Percentiles rank a stretch among this genome's conserved stretches.
Conservation (phyloP, 2,797 vertebrate species). For the Amblyraja radiata region DNA sequence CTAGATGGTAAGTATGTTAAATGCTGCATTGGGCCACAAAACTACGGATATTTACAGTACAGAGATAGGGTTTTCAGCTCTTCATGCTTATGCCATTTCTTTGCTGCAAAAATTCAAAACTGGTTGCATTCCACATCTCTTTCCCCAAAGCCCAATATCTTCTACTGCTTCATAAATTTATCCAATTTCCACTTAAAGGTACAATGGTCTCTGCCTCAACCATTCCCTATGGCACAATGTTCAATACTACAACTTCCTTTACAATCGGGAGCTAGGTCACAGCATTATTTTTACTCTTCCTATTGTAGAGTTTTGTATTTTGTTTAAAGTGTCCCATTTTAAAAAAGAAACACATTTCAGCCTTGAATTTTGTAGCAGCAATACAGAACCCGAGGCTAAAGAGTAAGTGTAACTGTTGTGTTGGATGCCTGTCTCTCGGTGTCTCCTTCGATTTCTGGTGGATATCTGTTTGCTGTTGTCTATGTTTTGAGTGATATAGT, state of each 20-base stretch:
- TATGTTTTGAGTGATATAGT: not conserved
- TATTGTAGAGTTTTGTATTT: not conserved
- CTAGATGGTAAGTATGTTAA: not conserved
- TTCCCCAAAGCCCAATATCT: not conserved
- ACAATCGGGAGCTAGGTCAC: not conserved
- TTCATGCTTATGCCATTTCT: not conserved
- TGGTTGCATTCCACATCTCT: not conserved
- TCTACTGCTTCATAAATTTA: not conserved
- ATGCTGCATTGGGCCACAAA: not conserved
- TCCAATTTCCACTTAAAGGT: not conserved
- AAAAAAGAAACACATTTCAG: not conserved
- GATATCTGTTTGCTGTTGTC: not conserved
- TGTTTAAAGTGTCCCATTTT: not conserved
- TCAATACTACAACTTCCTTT: not conserved
- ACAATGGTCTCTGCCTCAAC: not conserved
- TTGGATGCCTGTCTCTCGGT: not conserved
- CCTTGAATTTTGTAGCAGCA: not conserved
- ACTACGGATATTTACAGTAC: not conserved
- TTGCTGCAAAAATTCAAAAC: not conserved
- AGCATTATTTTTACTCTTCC: too few relatives aligned
- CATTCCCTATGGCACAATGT: not conserved
- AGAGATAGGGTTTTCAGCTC: not conserved
- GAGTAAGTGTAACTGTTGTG: not conserved
- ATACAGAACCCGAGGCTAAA: not conserved
- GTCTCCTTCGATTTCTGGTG: not conserved